Evolutionary conservation across 2,113 vertebrate species (phyloP), one percentile per base, ranked within the genome.

Genomic region (Petrocephalus microphthalmus): DNA sequence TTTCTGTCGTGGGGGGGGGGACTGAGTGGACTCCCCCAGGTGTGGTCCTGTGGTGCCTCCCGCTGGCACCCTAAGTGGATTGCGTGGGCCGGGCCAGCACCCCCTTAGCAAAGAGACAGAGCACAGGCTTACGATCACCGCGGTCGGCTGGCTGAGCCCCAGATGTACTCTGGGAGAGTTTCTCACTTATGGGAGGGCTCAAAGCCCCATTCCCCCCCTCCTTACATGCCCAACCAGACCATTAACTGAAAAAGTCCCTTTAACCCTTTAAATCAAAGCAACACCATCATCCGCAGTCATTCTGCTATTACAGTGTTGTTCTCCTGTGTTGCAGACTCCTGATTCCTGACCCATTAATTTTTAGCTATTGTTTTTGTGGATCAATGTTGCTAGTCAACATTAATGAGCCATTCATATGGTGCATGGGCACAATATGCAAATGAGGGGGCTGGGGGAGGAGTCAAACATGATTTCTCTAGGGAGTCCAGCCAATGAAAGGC

Each of bases 351-450:
- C n/a, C 25, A 53, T 85, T 85, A 19, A 19, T 54, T 52, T 33
- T 85, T 53, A 85, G 84, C n/a, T 85, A 85, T 84, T 84, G 29
- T 49, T 10, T 85, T 85, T 85, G 51, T 85, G 84, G 74, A 10
- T 42, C 51, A 20, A 22, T 53, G 83, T 53, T 22, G n/a, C 83
- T 52, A 51, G 47, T 84, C 17, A 52, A 51, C 84, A 33, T 85
- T 85, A 54, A 54, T 54, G 84, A 85, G 51, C 29, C 84, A 54
- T 54, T 85, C 51, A 25, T 33, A 54, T 6, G 5, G n/a, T 54
- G 84, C 84, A 33, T 0, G 2, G 6, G 49, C 11, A 51, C 84
- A 85, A n/a, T 53, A 85, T 85, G 82, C 42, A 85, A 54, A 85
- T 10, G n/a, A 84, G 83, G 22, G 10, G 6, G 84, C 51, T 19